Percentiles rank a stretch among this genome's conserved stretches.
Conservation (phyloP, 2,797 vertebrate species). For the Pitangus sulphuratus region DNA sequence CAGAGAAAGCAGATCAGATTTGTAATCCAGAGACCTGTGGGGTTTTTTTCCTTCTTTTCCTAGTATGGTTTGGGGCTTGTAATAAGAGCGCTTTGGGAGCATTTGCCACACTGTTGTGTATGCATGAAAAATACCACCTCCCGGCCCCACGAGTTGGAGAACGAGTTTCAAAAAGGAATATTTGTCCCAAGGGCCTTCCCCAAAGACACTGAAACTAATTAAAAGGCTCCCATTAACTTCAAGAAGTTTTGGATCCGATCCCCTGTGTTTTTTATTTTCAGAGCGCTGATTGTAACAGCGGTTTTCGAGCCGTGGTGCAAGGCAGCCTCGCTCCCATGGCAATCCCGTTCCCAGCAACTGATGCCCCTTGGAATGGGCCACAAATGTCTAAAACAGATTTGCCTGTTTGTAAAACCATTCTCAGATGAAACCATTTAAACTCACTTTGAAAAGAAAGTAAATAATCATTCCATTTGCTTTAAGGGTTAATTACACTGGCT, state of each 20-base stretch:
- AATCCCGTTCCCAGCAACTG: background rate
- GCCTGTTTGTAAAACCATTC: background rate
- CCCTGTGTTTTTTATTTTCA: background rate
- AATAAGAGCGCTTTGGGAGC: background rate
- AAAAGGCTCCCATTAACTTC: conserved; percentile 62
- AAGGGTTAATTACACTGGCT: conserved; percentile 50
- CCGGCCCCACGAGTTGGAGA: conserved; percentile 17
- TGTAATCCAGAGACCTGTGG: background rate
- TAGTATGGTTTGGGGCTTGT: background rate
- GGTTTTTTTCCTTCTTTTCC: background rate
- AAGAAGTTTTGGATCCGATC: background rate
- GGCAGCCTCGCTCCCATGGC: background rate
- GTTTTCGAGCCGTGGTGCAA: background rate
- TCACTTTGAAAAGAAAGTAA: conserved; percentile 35
- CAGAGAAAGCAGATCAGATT: conserved; percentile 3
- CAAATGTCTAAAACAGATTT: background rate
- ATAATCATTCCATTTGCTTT: conserved; percentile 20
- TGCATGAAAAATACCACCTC: conserved; percentile 64
- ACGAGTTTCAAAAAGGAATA: conserved; percentile 59
- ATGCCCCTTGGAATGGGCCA: background rate
- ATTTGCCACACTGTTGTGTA: conserved; percentile 28
- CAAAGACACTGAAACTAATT: conserved; percentile 68
- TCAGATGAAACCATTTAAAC: conserved; percentile 32
- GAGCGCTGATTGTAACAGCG: background rate
- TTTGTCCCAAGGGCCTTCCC: conserved; percentile 43